phyloP scores from a whole-genome alignment of 2,797 vertebrate genomes.

The Nannoperca obscura region DNA sequence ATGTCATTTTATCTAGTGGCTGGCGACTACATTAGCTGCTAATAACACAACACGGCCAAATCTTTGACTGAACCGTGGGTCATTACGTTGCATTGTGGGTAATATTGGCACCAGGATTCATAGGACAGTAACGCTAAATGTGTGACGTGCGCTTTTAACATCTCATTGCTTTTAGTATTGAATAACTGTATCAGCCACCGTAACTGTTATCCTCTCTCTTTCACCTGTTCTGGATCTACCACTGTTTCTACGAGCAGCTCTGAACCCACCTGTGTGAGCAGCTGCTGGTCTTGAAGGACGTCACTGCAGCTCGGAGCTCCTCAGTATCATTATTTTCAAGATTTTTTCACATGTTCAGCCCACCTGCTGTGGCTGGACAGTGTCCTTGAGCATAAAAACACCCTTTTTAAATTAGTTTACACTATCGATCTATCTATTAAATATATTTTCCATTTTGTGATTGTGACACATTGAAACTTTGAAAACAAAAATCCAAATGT shows the following conservation, averaged over 20 bases:
- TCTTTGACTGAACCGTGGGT: not conserved
- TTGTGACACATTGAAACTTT: constrained; percentile 8
- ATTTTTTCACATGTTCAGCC: constrained; percentile 30
- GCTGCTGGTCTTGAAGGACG: constrained; percentile 41
- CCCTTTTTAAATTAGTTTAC: not conserved
- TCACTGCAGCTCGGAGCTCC: not conserved
- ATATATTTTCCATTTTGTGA: not conserved
- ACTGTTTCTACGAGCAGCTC: constrained; percentile 1
- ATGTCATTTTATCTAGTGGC: no score
- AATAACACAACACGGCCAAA: not conserved
- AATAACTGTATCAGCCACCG: not conserved
- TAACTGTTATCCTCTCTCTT: not conserved
- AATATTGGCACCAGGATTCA: not conserved
- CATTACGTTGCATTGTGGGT: not conserved
- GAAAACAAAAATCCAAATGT: constrained; percentile 19
- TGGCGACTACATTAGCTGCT: not conserved
- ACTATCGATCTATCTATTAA: not conserved
- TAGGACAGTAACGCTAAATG: not conserved
- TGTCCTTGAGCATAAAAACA: constrained; percentile 36
- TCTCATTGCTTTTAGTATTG: not conserved
- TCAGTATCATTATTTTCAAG: constrained; percentile 6
- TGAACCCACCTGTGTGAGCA: constrained; percentile 42
- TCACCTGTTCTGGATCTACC: constrained; percentile 11
- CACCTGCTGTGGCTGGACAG: constrained; percentile 16
- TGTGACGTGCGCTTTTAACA: not conserved